These are phyloP conservation scores for Caenorhabditis sinica DNA, from an alignment of 2,888 invertebrate species.

Conservation along the genomic window DNA sequence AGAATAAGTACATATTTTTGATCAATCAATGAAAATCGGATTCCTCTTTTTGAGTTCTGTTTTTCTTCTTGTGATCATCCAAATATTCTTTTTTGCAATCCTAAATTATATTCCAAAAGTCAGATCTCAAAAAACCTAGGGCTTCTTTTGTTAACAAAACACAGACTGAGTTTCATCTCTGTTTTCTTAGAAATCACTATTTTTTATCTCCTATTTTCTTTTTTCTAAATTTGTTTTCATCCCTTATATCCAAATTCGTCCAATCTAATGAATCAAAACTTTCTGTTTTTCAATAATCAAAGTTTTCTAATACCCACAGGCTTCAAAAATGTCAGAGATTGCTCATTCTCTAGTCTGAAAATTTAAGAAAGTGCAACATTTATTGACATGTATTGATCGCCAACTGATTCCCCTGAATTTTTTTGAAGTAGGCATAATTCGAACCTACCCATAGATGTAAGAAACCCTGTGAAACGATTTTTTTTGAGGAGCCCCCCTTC, in stretches of 20 bases:
- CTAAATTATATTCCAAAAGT: not conserved
- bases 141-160: constrained; percentile 10
- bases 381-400: too few species aligned
- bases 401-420: too few species aligned
- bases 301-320: too few species aligned
- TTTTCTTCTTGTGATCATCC: not conserved
- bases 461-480: too few species aligned
- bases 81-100: constrained; percentile 2
- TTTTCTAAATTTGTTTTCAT: not conserved
- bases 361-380: too few species aligned
- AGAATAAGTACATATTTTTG: not conserved
- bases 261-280: constrained; percentile 5
- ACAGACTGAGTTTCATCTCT: constrained; percentile 32
- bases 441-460: too few species aligned
- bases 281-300: not conserved
- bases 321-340: too few species aligned
- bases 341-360: too few species aligned
- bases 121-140: not conserved
- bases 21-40: not conserved
- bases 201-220: constrained; percentile 9
- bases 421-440: too few species aligned
- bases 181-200: constrained; percentile 31
- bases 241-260: not conserved
- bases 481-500: too few species aligned
- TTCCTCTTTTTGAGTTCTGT: not conserved